Conservation (phyloP, 2,113 vertebrate genomes). For the Ahaetulla prasina region DNA sequence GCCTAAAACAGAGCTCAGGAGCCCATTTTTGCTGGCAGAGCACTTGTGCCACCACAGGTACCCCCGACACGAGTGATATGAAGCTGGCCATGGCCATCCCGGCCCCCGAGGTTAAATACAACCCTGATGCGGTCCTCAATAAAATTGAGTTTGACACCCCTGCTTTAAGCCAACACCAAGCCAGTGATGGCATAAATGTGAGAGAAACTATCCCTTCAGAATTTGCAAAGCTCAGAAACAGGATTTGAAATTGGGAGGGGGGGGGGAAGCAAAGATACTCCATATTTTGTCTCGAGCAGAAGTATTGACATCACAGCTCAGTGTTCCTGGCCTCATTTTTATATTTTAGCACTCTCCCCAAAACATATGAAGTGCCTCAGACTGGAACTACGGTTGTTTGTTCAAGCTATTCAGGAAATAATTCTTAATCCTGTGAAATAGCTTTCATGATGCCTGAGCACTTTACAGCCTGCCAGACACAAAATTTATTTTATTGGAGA, state of each 20-base stretch:
- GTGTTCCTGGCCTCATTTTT: neutral
- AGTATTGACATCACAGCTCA: neutral
- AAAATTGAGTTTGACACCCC: no score
- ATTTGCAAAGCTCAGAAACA: neutral
- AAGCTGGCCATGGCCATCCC: no score
- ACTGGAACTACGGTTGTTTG: constrained; percentile 25
- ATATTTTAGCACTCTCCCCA: neutral
- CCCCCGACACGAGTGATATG: no score
- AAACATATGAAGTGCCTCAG: constrained; percentile 5
- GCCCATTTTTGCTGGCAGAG: no score
- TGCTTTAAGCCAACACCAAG: neutral
- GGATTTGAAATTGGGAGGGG: neutral
- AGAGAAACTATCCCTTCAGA: neutral
- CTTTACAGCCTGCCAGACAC: constrained; percentile 22
- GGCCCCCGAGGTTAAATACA: no score
- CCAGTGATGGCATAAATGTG: neutral
- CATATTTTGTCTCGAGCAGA: neutral
- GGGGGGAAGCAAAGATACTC: neutral
- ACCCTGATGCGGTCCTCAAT: no score
- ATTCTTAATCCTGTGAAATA: constrained; percentile 20
- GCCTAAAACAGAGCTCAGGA: no score
- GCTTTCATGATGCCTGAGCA: constrained; percentile 16
- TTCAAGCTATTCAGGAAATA: constrained; percentile 14
- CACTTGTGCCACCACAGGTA: no score
- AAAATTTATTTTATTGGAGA: constrained; percentile 19